Base-by-base conservation (phyloP, 1,140 invertebrate species). In the Drosophila bocqueti region DNA sequence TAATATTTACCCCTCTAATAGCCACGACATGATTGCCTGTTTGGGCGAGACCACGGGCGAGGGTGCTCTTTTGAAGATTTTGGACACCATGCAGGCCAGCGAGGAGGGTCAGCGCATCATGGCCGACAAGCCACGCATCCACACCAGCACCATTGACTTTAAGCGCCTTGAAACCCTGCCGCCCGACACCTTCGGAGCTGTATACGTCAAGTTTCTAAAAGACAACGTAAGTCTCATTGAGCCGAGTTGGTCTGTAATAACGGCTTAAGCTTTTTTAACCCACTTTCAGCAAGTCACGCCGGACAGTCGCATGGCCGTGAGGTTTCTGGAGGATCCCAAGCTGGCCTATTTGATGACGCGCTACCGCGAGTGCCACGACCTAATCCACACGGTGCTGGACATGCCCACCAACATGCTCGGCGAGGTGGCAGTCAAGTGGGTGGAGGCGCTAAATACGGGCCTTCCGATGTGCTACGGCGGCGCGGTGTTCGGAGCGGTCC, bases 351-450 rank as follows among this genome's bases (percentile, higher is more conserved):
- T 99, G 4, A 99, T 99, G 96, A 97, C 98, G 93, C 94, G 99
- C 47, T 99, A 99, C 93, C 95, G 99, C 76, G 98, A 99, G 94
- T 96, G 97, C 18, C 99, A 99, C 93, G 99, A 99, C 94, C 94
- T 99, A 58, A 95, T 98, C 69, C 99, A 99, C 93, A 96, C 98
- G 0, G 93, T 97, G 9, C 94, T 99, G 36, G 95, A 96, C 62
- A 99, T 99, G 97, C 98, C 97, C 16, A 99, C 98, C 9, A 98
- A 98, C 90, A 99, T 99, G 98, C 94, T 99, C 8, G 97, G 97
- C 90, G 95, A 95, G 91, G 98, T 99, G 18, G 95, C 97, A 9
- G 97, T 99, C 7, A 99, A 99, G 94, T 99, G 98, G 98, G 95
- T 99, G 61, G 99, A 99, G 95, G 98, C 96, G 9, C 95, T 99